Evolutionary conservation across 2,797 vertebrate species (phyloP).

Genomic region (Cuniculus paca): DNA sequence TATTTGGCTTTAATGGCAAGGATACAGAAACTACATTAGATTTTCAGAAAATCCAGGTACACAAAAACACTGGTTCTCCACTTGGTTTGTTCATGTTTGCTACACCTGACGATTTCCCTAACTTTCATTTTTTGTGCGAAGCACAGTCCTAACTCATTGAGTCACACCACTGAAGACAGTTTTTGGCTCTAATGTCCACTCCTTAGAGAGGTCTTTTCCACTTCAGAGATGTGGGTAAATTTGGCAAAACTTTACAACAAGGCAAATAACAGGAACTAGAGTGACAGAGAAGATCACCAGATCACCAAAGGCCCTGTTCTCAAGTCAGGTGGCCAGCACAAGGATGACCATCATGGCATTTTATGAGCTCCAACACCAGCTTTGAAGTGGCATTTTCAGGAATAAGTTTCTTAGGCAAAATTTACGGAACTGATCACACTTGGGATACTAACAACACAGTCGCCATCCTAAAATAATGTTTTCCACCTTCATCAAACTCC

Average conservation of each 20-base stretch:
- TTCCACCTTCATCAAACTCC: conserved; percentile 41
- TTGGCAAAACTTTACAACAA: conserved; percentile 48
- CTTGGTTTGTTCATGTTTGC: conserved; percentile 24
- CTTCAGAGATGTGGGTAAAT: conserved; percentile 35
- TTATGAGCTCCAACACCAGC: background rate
- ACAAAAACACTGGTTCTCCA: conserved; percentile 23
- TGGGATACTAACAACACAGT: background rate
- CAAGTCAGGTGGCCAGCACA: background rate
- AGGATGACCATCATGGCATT: background rate
- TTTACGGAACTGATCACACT: background rate
- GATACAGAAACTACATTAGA: conserved; percentile 24
- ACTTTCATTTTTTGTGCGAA: conserved; percentile 50
- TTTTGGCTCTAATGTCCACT: background rate
- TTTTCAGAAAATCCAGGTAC: conserved; percentile 51
- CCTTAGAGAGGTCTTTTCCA: background rate
- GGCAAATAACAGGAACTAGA: background rate
- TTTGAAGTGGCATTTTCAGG: background rate
- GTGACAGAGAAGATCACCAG: background rate
- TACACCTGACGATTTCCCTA: conserved; percentile 32
- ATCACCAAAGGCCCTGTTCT: conserved; percentile 16
- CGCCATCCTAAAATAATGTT: conserved; percentile 43
- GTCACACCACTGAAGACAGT: background rate
- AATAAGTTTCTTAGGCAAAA: conserved; percentile 8
- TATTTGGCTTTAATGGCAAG: conserved; percentile 38
- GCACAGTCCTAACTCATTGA: conserved; percentile 31